A percentile compares a stretch with the other conserved stretches of the same genome.
Evolutionary conservation across 2,888 invertebrate genomes (phyloP).

Genomic region (Parthenolecanium corni): DNA sequence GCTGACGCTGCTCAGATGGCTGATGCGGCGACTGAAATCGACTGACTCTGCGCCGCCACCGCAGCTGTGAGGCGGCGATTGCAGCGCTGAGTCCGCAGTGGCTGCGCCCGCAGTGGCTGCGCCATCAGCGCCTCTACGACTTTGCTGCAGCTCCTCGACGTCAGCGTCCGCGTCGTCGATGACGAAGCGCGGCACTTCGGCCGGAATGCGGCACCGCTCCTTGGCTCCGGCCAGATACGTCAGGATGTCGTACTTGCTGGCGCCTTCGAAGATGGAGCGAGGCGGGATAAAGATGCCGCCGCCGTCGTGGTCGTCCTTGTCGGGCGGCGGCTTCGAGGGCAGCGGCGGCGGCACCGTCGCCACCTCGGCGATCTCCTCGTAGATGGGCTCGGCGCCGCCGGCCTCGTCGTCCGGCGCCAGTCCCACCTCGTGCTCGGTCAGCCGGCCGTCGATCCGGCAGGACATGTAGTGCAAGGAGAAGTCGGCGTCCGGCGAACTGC

Average conservation of each 20-base stretch:
- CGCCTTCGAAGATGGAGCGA: slow-evolving; percentile 45
- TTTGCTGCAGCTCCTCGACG: slow-evolving; percentile 21
- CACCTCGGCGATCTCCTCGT: slow-evolving; percentile 43
- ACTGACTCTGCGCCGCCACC: slow-evolving; percentile 40
- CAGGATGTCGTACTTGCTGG: slow-evolving; percentile 78
- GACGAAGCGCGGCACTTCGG: slow-evolving; percentile 28
- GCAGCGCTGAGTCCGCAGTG: slow-evolving; percentile 47
- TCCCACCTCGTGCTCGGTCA: slow-evolving; percentile 18
- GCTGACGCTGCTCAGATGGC: slow-evolving; percentile 67
- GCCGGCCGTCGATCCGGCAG: slow-evolving; percentile 9
- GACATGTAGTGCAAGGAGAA: slow-evolving; percentile 32
- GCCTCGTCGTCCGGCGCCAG: slow-evolving; percentile 53
- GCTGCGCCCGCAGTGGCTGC: slow-evolving; percentile 24
- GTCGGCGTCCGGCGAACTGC: background rate
- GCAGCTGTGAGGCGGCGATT: slow-evolving; percentile 42
- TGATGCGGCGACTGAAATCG: slow-evolving; percentile 56
- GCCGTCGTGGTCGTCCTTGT: slow-evolving; percentile 53
- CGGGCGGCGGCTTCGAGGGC: slow-evolving; percentile 66
- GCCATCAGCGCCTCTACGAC: slow-evolving; percentile 23
- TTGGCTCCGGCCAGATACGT: slow-evolving; percentile 80
- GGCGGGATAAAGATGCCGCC: slow-evolving; percentile 52
- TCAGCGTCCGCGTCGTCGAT: slow-evolving; percentile 19
- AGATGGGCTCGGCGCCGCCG: slow-evolving; percentile 64
- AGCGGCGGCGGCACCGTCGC: slow-evolving; percentile 44
- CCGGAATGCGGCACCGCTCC: slow-evolving; percentile 44